Conservation (phyloP, 2,888 invertebrate species). For the Caenorhabditis sinica region DNA sequence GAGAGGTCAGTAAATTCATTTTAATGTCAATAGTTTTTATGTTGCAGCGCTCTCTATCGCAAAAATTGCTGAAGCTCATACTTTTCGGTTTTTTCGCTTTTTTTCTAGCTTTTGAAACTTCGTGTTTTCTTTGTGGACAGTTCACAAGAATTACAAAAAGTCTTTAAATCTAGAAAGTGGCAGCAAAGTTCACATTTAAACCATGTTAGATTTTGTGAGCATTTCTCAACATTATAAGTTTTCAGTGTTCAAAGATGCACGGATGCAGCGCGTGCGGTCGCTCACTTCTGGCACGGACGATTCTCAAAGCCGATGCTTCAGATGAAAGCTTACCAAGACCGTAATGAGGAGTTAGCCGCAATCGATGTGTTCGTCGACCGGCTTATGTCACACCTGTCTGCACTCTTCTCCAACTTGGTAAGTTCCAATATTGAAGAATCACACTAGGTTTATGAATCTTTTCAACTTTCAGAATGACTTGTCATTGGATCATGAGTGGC, state of each 20-base stretch:
- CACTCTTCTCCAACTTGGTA: conserved; percentile 94
- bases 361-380: conserved; percentile 90
- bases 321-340: conserved; percentile 75
- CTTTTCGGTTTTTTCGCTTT: too few relatives aligned
- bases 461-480: conserved; percentile 73
- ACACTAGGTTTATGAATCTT: not conserved
- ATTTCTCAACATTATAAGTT: not conserved
- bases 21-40: too few relatives aligned
- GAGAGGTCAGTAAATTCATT: conserved; percentile 69
- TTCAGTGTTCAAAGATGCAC: conserved; percentile 80
- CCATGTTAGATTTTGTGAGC: too few relatives aligned
- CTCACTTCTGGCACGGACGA: conserved; percentile 73
- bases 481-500: conserved; percentile 77
- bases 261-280: conserved; percentile 80
- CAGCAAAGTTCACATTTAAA: too few relatives aligned
- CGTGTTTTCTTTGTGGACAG: too few relatives aligned
- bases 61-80: too few relatives aligned
- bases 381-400: conserved; percentile 93
- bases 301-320: conserved; percentile 72
- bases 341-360: conserved; percentile 87
- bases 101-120: too few relatives aligned
- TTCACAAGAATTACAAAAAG: too few relatives aligned
- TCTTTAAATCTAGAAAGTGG: too few relatives aligned
- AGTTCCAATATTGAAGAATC: not conserved
- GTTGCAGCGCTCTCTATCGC: too few relatives aligned